Base-by-base conservation (phyloP, 2,113 vertebrate species). In the Vicugna pacos region DNA sequence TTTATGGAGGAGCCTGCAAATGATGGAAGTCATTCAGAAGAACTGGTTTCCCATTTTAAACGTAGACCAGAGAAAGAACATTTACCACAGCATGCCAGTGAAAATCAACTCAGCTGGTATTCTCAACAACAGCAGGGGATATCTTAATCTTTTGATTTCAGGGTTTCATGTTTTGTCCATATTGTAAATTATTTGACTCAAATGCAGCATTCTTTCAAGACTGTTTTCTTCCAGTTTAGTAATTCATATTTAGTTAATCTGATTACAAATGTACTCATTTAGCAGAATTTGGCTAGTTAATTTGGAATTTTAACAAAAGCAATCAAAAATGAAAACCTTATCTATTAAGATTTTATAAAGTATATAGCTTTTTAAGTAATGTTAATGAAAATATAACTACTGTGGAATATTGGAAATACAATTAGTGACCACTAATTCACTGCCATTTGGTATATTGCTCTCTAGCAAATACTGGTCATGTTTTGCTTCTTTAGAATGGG, bases 41-140 rank as follows among this genome's bases (percentile, higher is more conserved):
- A 98, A 91, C 38, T 64, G 14, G 75, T 90, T 46, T 87, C 50
- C 0, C 83, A 82, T 76, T 91, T 94, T 80, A 64, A 87, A 94
- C 94, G n/a, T 52, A 65, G n/a, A 35, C 52, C 75, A 52, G 91
- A 89, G 85, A 87, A 95, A 46, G 80, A 90, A 48, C 26, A 28
- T 42, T 38, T 96, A 35, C 89, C 60, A 32, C 83, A 14, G 32
- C 52, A 32, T 58, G 42, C 83, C 72, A 95, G 81, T 83, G 89
- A 96, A 93, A 96, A 19, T 77, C 95, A 90, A 58, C 80, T 81
- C 54, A 75, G 19, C 89, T 76, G 98, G 98, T 98, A 97, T 50
- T 93, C 56, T 89, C 56, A 64, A 38, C 35, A 82, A 52, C 62
- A 69, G 35, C 46, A 75, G 58, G n/a, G 17, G 28, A 85, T 96